phyloP scores from a whole-genome alignment of 2,113 vertebrate species.

The Platysteira castanea region DNA sequence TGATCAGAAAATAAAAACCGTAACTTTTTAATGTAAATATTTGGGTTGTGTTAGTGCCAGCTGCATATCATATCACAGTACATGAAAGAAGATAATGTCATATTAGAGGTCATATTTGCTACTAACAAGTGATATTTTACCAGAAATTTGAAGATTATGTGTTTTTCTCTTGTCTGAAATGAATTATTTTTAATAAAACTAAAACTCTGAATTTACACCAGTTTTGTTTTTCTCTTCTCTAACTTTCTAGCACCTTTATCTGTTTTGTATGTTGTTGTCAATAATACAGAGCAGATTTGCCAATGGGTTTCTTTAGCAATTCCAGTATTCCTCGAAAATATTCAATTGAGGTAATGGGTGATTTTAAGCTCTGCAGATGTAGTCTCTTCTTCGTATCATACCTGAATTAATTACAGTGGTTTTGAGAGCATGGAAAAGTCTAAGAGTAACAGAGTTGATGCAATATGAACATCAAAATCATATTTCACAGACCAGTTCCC shows the following conservation, averaged over 20 bases:
- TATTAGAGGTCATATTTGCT: not conserved
- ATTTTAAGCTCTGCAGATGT: not conserved
- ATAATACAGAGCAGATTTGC: not conserved
- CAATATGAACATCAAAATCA: not conserved
- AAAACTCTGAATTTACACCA: not conserved
- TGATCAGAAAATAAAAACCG: not conserved
- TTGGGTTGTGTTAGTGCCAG: not conserved
- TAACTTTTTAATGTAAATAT: not conserved
- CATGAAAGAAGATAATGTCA: not conserved
- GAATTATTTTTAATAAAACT: not conserved
- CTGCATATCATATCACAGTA: not conserved
- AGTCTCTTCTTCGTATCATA: not conserved
- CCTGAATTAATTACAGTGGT: not conserved
- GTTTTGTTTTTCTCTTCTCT: not conserved
- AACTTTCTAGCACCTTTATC: not conserved
- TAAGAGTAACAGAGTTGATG: not conserved
- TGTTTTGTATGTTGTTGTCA: not conserved
- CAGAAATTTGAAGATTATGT: not conserved
- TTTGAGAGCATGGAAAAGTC: not conserved
- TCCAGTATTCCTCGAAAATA: not conserved
- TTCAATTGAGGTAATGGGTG: not conserved
- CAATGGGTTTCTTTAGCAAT: not conserved
- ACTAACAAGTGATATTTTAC: not conserved
- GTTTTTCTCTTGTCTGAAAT: not conserved
- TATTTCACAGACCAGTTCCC: not conserved